Evolutionary conservation across 92 coral and sea anemone species (phyloP).

Genomic region (Nematostella vectensis): DNA sequence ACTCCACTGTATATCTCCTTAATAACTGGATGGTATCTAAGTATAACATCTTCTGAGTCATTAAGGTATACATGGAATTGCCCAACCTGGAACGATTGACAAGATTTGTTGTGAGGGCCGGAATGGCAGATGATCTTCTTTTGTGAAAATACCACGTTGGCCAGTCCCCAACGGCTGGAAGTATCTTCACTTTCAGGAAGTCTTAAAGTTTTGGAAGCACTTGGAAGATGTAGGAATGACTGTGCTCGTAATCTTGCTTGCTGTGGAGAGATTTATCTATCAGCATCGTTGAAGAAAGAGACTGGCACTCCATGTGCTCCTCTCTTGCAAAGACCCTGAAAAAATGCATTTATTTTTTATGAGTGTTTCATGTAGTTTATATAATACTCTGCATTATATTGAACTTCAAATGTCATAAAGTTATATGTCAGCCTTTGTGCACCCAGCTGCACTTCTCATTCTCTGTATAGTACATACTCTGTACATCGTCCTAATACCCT

Average conservation of each 20-base stretch:
- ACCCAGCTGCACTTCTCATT: too few species aligned
- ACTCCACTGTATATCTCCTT: conserved; percentile 19
- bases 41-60: conserved; percentile 34
- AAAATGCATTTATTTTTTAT: neutral
- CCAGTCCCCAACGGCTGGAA: conserved; percentile 46
- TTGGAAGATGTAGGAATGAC: conserved; percentile 24
- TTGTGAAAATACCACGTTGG: conserved; percentile 57
- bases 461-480: neutral
- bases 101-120: too few species aligned
- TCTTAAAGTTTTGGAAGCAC: conserved; percentile 31
- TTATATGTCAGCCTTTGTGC: neutral
- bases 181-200: conserved; percentile 12
- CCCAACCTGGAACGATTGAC: too few species aligned
- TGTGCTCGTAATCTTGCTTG: conserved; percentile 23
- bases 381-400: neutral
- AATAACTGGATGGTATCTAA: conserved; percentile 30
- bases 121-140: conserved; percentile 27
- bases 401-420: neutral
- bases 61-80: conserved; percentile 48
- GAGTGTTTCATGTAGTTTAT: neutral
- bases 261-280: conserved; percentile 45
- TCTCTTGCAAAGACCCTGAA: conserved; percentile 48
- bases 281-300: conserved; percentile 27
- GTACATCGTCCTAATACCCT: too few species aligned
- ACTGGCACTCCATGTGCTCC: conserved; percentile 26